A percentile compares a stretch with the other conserved stretches of the same genome.
Evolutionary conservation across 2,888 invertebrate species (phyloP).

Genomic region (Drosophila falleni): DNA sequence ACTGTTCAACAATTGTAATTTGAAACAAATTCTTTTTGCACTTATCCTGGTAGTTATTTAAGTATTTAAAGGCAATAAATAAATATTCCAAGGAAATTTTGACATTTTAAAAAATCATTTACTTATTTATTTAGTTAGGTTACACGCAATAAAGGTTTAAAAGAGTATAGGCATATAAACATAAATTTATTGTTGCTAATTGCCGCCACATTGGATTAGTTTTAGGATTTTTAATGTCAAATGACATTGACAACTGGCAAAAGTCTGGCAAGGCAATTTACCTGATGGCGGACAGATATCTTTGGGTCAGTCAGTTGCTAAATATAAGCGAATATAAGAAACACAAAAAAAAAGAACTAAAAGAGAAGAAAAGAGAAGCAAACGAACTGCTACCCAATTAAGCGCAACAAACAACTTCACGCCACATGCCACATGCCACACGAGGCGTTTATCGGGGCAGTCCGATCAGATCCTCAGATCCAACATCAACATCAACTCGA

Average conservation of each 20-base stretch:
- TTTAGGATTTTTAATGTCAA: conserved; percentile 13
- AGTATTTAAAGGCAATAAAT: not conserved
- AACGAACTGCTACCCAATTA: conserved; percentile 71
- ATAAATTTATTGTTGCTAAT: conserved; percentile 7
- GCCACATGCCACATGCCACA: conserved; percentile 78
- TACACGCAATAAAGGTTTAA: not conserved
- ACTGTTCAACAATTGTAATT: too few species aligned
- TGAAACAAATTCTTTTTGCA: too few species aligned
- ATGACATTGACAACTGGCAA: conserved; percentile 17
- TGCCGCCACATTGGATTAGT: conserved; percentile 10
- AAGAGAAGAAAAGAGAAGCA: conserved; percentile 18
- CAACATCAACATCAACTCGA: conserved; percentile 66
- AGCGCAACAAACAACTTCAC: conserved; percentile 80
- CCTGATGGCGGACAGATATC: conserved; percentile 41
- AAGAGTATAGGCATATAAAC: not conserved
- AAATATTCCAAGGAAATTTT: not conserved
- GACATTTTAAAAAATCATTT: too few species aligned
- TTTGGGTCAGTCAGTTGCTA: conserved; percentile 62
- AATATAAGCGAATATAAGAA: conserved; percentile 57
- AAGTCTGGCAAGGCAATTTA: conserved; percentile 16
- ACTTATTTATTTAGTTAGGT: too few species aligned
- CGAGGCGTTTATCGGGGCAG: conserved; percentile 72
- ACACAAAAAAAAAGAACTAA: conserved; percentile 9
- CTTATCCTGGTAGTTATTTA: too few species aligned
- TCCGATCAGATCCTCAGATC: conserved; percentile 61